A percentile compares a stretch with the other conserved stretches of the same genome.
phyloP scores from a whole-genome alignment of 2,113 vertebrate genomes.

The Eolophus roseicapilla region DNA sequence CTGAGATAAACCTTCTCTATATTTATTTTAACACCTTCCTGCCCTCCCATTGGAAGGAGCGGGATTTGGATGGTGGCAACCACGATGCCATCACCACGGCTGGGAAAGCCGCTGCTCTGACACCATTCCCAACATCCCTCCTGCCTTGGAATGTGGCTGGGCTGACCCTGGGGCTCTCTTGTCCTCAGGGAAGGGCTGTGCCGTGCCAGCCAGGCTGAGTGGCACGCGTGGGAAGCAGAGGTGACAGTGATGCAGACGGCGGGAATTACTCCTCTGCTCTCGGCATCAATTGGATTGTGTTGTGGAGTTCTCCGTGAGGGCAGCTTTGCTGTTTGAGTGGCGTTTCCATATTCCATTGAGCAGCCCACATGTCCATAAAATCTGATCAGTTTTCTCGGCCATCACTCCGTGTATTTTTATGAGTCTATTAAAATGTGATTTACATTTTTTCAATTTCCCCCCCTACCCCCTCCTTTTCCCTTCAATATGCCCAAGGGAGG shows the following conservation, averaged over 20 bases:
- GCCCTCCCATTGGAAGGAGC: neutral
- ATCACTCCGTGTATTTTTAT: constrained; percentile 68
- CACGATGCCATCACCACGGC: neutral
- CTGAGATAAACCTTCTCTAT: neutral
- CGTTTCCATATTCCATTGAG: constrained; percentile 54
- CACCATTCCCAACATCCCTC: rapidly evolving
- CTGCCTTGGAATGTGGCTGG: rapidly evolving
- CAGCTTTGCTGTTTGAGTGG: constrained; percentile 38
- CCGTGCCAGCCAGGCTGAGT: neutral
- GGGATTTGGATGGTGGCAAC: neutral
- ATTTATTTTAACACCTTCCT: neutral
- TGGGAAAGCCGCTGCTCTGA: neutral
- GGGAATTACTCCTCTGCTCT: neutral
- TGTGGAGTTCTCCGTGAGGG: neutral
- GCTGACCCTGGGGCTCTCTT: neutral
- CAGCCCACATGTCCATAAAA: constrained; percentile 45
- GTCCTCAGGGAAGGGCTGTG: neutral
- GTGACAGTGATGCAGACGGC: constrained; percentile 4
- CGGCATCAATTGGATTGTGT: constrained; percentile 9
- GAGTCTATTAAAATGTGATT: constrained; percentile 69
- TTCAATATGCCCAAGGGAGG: constrained; percentile 20
- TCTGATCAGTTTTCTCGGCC: constrained; percentile 57
- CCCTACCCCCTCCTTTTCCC: neutral
- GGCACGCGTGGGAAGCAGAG: neutral
- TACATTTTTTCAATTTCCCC: constrained; percentile 56